phyloP scores from a whole-genome alignment of 2,797 vertebrate genomes.

The Anguilla obscura region DNA sequence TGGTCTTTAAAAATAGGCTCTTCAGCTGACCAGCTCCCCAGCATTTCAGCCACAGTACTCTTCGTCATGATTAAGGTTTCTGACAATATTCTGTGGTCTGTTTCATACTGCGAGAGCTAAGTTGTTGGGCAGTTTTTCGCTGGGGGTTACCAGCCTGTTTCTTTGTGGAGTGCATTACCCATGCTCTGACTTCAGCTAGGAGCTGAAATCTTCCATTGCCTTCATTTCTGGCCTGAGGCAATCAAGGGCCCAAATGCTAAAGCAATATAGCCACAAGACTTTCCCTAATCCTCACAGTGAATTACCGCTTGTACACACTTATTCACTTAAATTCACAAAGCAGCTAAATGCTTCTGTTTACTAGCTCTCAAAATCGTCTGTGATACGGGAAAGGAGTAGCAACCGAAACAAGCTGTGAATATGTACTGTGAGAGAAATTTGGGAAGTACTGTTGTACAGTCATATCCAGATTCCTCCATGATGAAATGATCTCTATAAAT shows the following conservation, averaged over 20 bases:
- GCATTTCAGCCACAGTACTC: too few species aligned
- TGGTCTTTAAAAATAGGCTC: too few species aligned
- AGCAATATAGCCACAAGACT: background rate
- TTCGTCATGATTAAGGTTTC: too few species aligned
- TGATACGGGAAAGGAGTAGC: background rate
- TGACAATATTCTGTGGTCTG: too few species aligned
- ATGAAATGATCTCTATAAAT: background rate
- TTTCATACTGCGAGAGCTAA: too few species aligned
- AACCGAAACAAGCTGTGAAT: too few species aligned
- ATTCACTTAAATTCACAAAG: background rate
- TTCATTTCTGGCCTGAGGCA: background rate
- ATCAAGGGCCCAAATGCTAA: background rate
- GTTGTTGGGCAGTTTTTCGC: too few species aligned
- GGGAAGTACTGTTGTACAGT: background rate
- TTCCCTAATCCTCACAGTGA: background rate
- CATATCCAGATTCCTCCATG: background rate
- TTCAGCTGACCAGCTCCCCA: too few species aligned
- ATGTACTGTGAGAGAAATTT: background rate
- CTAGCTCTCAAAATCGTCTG: background rate
- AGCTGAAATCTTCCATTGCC: too few species aligned
- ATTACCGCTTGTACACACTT: background rate
- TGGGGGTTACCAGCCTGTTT: too few species aligned
- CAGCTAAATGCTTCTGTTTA: background rate
- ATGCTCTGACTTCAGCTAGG: too few species aligned
- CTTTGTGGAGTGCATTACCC: too few species aligned